Base-by-base conservation (phyloP, 2,113 vertebrate species). In the Rynchops niger region DNA sequence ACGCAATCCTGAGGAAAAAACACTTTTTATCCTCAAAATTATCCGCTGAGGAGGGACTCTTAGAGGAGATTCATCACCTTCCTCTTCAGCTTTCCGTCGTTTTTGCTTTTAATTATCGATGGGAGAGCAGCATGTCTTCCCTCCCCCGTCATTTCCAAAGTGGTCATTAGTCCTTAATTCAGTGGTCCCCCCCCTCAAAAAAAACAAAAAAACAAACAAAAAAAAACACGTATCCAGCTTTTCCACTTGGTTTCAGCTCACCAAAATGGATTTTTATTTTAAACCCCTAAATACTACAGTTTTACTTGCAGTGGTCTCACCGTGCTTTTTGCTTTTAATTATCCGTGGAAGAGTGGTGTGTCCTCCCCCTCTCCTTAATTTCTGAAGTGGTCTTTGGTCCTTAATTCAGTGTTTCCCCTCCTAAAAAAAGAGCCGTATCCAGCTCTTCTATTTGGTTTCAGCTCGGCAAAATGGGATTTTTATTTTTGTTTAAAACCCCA, bases 271-370 rank as follows among this genome's bases (percentile, higher is more conserved):
- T 9, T 23, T 19, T 56, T 30, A 47, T 27, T 42, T 32, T 4
- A 9, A 27, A 10, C 67, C 5, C 5, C 11, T 30, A 9, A 23
- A 0, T 4, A 4, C 11, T 1, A 5, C 4, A 13, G 17, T 40
- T 27, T 73, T 19, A 2, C 11, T 27, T 59, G 58, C 32, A 59
- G 58, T 3, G 30, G 25, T 73, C 45, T 74, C 2, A 0, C 16
- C 7, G 27, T 9, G 43, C 17, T 52, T 62, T 10, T 59, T 36
- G 34, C 22, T 61, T 61, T 61, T 61, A 61, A 61, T 36, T 59
- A 36, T 36, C 13, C 7, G 16, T 36, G 15, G 22, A 23, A 61
- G 58, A 61, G 34, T 9, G 13, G 21, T 6, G 12, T 59, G 34
- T 22, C 21, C 30, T 52, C 50, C 14, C 26, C 25, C 13, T 52